Conservation (phyloP, 37 sponge, comb jelly and placozoan genomes). For the Sycon ciliatum region DNA sequence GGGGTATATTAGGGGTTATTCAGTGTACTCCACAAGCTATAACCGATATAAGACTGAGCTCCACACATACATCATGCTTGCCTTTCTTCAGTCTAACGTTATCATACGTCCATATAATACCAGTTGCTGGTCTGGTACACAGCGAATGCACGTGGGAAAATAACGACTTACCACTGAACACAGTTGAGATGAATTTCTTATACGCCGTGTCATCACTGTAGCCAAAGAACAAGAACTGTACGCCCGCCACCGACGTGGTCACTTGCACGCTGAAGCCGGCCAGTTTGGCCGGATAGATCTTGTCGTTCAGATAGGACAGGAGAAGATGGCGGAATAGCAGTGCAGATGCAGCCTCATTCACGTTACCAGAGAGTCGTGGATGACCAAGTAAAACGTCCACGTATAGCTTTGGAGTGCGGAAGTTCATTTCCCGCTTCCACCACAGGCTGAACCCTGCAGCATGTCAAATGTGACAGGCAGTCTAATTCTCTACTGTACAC, state of each 20-base stretch:
- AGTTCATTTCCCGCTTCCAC: constrained; percentile 49
- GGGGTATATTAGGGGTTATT: too few species aligned
- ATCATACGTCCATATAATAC: too few species aligned
- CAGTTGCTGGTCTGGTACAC: too few species aligned
- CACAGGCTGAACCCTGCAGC: constrained; percentile 46
- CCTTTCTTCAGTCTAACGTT: too few species aligned
- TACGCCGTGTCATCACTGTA: constrained; percentile 73
- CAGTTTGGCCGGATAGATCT: constrained; percentile 30
- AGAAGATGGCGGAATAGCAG: constrained; percentile 18
- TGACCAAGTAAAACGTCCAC: constrained; percentile 31
- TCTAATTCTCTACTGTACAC: too few species aligned
- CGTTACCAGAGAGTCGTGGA: background rate
- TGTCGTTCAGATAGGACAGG: background rate
- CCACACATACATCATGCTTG: too few species aligned
- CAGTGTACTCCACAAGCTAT: too few species aligned
- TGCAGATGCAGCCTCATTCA: constrained; percentile 17
- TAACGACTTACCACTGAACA: too few species aligned
- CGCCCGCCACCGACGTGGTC: constrained; percentile 18
- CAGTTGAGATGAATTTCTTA: too few species aligned
- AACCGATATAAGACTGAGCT: too few species aligned
- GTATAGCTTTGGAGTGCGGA: constrained; percentile 41
- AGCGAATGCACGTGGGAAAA: too few species aligned
- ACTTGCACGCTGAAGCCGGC: constrained; percentile 29
- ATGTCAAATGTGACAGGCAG: too few species aligned
- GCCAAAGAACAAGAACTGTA: constrained; percentile 38